Evolutionary conservation across 2,888 invertebrate species (phyloP).

Genomic region (Xestobium rufovillosum): DNA sequence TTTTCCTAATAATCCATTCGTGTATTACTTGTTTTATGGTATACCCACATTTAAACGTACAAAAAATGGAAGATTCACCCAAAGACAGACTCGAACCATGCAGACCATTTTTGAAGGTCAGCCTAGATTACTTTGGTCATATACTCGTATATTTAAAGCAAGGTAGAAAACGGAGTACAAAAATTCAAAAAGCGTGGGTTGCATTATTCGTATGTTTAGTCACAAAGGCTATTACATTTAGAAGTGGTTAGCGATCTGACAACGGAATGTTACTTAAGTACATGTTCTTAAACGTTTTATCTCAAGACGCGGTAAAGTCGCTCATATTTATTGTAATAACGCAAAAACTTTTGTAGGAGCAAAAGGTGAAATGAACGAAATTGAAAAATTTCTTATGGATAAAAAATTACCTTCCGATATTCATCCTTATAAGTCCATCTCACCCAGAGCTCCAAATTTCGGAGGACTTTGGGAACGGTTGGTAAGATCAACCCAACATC

Average conservation of each 20-base stretch:
- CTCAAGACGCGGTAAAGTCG: not conserved
- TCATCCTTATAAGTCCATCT: slow-evolving; percentile 1
- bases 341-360: not conserved
- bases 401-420: not conserved
- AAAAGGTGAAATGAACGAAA: not conserved
- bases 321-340: not conserved
- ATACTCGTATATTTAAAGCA: slow-evolving; percentile 2
- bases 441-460: not conserved
- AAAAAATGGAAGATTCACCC: slow-evolving; percentile 1
- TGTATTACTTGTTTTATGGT: not conserved
- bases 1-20: not conserved
- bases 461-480: not conserved
- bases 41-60: not conserved
- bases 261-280: slow-evolving; percentile 1
- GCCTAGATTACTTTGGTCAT: not conserved
- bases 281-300: not conserved
- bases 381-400: not conserved
- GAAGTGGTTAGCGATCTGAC: slow-evolving; percentile 2
- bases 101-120: not conserved
- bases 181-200: not conserved
- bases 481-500: not conserved
- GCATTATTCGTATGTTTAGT: not conserved
- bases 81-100: not conserved
- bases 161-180: slow-evolving; percentile 1
- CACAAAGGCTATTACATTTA: not conserved